Percentiles rank a stretch among this genome's conserved stretches.
phyloP scores from a whole-genome alignment of 2,888 invertebrate genomes.

The Gisinianus flammeolus region DNA sequence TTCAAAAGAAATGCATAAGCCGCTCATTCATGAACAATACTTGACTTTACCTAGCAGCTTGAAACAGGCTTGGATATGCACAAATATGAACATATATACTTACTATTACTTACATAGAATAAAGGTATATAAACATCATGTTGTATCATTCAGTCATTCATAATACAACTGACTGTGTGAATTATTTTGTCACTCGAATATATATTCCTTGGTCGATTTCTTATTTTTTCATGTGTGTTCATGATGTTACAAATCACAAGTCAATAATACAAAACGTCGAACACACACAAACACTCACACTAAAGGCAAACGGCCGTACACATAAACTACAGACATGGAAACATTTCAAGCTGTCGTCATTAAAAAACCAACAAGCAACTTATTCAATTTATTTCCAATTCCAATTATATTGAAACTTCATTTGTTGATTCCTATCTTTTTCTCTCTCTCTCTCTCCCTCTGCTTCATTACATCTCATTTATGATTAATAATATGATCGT shows the following conservation, averaged over 20 bases:
- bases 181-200: no score
- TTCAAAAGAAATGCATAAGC: neutral
- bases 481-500: no score
- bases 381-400: neutral
- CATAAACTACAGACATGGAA: no score
- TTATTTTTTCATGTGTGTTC: neutral
- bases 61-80: neutral
- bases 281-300: no score
- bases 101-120: no score
- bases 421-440: neutral
- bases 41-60: neutral
- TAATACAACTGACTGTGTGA: no score
- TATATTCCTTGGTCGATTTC: neutral
- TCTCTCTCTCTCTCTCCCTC: neutral
- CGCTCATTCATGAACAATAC: neutral
- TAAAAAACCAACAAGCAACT: neutral
- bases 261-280: neutral
- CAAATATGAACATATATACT: neutral
- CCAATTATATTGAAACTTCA: conserved; percentile 1
- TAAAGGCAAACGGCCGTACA: no score
- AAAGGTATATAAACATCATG: no score
- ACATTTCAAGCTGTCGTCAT: neutral
- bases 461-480: conserved; percentile 4
- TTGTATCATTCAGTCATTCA: no score
- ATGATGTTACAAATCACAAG: neutral